A percentile compares a stretch with the other conserved stretches of the same genome.
Conservation (phyloP, 2,113 vertebrate species). For the Nasalis larvatus region DNA sequence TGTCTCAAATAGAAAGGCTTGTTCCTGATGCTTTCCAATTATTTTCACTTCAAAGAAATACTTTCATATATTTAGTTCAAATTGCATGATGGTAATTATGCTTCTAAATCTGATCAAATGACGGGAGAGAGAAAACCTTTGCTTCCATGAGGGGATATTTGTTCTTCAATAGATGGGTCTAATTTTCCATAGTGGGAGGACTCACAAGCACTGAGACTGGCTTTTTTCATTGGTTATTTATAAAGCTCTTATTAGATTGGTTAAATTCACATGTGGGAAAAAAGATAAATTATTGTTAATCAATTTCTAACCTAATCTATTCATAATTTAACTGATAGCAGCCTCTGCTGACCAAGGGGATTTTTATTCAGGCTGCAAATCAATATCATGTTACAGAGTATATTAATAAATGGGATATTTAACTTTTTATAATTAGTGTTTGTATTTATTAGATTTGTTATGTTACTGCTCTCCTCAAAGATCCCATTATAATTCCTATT, state of each 20-base stretch:
- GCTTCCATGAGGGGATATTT: background rate
- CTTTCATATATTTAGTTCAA: slow-evolving; percentile 43
- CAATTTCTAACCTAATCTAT: slow-evolving; percentile 37
- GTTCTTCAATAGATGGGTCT: slow-evolving; percentile 22
- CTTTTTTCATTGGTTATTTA: slow-evolving; percentile 52
- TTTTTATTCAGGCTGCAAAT: slow-evolving; percentile 8
- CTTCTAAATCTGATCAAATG: slow-evolving; percentile 51
- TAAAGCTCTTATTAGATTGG: slow-evolving; percentile 38
- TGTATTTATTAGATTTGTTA: background rate
- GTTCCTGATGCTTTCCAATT: slow-evolving; percentile 3
- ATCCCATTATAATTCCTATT: background rate
- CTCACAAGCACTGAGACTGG: background rate
- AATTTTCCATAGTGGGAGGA: background rate
- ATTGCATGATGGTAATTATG: slow-evolving; percentile 47
- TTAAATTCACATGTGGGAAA: slow-evolving; percentile 4
- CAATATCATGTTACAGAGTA: background rate
- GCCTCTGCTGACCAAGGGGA: background rate
- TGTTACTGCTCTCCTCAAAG: background rate
- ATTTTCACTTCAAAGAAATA: slow-evolving; percentile 55
- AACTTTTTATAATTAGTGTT: background rate
- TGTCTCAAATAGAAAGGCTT: background rate
- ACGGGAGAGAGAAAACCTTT: background rate
- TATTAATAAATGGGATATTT: background rate
- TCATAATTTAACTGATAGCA: background rate
- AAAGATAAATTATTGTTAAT: slow-evolving; percentile 27